phyloP scores from a whole-genome alignment of 2,888 invertebrate species.

The Melipona bicolor region DNA sequence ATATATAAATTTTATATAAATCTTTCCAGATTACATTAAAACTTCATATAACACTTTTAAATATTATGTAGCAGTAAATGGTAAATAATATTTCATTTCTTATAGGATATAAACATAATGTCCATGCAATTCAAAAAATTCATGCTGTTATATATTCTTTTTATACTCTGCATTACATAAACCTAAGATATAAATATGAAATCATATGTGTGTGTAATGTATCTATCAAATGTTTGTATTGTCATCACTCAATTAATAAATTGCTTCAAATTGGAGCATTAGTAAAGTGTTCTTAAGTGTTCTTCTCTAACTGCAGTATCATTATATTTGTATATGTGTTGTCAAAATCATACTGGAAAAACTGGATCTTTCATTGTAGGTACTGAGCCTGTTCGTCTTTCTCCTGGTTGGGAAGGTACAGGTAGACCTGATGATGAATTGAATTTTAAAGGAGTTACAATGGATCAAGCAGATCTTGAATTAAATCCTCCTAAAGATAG shows the following conservation, averaged over 20 bases:
- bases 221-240: slow-evolving; percentile 22
- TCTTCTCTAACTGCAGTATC: slow-evolving; percentile 6
- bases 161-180: neutral
- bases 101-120: slow-evolving; percentile 15
- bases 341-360: neutral
- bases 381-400: slow-evolving; percentile 92
- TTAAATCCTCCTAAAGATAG: slow-evolving; percentile 92
- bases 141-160: neutral
- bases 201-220: neutral
- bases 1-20: slow-evolving; percentile 25
- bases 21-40: slow-evolving; percentile 47
- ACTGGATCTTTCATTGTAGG: slow-evolving; percentile 77
- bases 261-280: slow-evolving; percentile 65
- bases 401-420: slow-evolving; percentile 95
- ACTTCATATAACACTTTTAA: slow-evolving; percentile 65
- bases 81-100: slow-evolving; percentile 64
- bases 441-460: slow-evolving; percentile 90
- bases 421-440: slow-evolving; percentile 93
- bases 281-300: slow-evolving; percentile 23
- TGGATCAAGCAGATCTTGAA: slow-evolving; percentile 89
- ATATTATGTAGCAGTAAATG: slow-evolving; percentile 27
- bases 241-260: slow-evolving; percentile 53
- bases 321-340: neutral
- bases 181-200: slow-evolving; percentile 18
- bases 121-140: neutral